phyloP scores from a whole-genome alignment of 2,113 vertebrate species.

The Ranitomeya variabilis region DNA sequence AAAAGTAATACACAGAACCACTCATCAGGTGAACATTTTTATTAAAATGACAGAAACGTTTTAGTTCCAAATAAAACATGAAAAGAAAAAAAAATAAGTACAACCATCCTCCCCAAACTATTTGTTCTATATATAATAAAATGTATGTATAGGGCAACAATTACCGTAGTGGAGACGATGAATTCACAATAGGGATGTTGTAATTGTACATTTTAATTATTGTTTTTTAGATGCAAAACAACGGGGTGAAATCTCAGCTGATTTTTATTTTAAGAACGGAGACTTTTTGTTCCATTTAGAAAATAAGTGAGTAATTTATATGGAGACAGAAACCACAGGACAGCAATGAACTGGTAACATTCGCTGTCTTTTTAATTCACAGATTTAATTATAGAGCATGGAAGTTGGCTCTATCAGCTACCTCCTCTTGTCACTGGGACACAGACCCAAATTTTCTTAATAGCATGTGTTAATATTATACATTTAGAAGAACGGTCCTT shows the following conservation, averaged over 20 bases:
- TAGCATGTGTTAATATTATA: not conserved
- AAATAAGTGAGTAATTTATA: not conserved
- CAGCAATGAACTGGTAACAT: not conserved
- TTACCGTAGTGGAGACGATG: not conserved
- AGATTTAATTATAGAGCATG: slow-evolving; percentile 3
- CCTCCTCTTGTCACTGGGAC: not conserved
- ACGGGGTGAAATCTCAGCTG: not conserved
- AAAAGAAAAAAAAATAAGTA: not conserved
- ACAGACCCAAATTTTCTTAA: not conserved
- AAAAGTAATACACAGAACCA: not conserved
- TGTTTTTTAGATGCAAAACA: not conserved
- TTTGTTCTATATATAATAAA: not conserved
- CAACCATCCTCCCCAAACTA: too few species aligned
- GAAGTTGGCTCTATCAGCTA: not conserved
- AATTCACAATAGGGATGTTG: not conserved
- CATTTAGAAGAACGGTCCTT: too few species aligned
- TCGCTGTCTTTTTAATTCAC: not conserved
- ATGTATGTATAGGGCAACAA: not conserved
- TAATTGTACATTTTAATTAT: slow-evolving; percentile 28
- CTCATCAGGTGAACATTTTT: not conserved
- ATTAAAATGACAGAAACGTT: too few species aligned
- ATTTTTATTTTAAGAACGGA: not conserved
- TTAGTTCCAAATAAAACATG: not conserved
- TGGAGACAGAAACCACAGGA: slow-evolving; percentile 7
- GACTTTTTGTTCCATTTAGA: slow-evolving; percentile 18